phyloP scores from a whole-genome alignment of 1,140 invertebrate genomes.

The Triops cancriformis region DNA sequence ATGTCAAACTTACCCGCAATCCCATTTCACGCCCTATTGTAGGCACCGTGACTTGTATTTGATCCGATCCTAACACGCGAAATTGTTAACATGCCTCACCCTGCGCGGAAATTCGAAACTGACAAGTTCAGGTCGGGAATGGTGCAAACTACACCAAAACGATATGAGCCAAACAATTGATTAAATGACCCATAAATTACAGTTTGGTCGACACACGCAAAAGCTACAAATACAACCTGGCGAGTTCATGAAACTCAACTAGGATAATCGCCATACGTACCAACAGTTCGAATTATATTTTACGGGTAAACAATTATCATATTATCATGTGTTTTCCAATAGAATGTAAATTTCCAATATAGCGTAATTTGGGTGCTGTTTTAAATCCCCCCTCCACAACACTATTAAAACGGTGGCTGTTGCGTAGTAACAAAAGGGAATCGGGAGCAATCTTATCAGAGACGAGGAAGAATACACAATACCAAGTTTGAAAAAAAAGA shows the following conservation, averaged over 20 bases:
- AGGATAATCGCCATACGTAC: too few species aligned
- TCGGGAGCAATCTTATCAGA: background rate
- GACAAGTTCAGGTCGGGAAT: background rate
- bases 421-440: background rate
- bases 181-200: too few species aligned
- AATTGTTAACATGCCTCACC: background rate
- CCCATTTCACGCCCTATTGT: background rate
- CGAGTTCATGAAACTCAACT: too few species aligned
- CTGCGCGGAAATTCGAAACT: background rate
- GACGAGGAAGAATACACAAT: background rate
- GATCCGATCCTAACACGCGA: background rate
- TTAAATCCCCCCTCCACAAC: background rate
- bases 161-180: too few species aligned
- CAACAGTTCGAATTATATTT: too few species aligned
- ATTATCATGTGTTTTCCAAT: too few species aligned
- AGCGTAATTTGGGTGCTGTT: too few species aligned
- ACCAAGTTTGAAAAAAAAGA: background rate
- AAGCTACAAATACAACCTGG: too few species aligned
- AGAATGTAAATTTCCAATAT: too few species aligned
- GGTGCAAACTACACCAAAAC: too few species aligned
- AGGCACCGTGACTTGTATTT: background rate
- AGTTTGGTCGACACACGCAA: too few species aligned
- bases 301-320: too few species aligned
- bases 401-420: background rate
- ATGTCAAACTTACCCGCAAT: background rate